These are phyloP conservation scores for Pachydiplax longipennis DNA, from an alignment of 2,888 invertebrate genomes.

Conservation along the genomic window DNA sequence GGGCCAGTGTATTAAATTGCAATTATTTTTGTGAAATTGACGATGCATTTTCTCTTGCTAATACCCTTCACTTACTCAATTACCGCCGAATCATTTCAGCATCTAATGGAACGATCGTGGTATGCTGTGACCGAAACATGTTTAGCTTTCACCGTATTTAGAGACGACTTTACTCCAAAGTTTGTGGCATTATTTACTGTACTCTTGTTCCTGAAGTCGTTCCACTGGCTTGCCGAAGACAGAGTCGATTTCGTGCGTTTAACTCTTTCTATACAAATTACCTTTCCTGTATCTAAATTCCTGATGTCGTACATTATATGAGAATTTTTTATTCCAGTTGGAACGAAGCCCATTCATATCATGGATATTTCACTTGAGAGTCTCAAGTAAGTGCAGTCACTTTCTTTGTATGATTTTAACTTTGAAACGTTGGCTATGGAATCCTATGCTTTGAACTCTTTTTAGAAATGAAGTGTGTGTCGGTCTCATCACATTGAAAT, in stretches of 20 bases:
- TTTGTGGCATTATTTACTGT: slow-evolving; percentile 98
- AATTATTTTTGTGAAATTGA: neutral
- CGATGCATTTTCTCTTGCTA: slow-evolving; percentile 27
- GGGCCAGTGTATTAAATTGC: too few relatives aligned
- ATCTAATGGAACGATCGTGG: slow-evolving; percentile 97
- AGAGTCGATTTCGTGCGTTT: slow-evolving; percentile 96
- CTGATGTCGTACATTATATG: neutral
- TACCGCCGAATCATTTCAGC: slow-evolving; percentile 69
- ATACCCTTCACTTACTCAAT: too few relatives aligned
- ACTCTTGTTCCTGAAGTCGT: slow-evolving; percentile 94
- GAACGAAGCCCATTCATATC: slow-evolving; percentile 98
- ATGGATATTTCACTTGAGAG: slow-evolving; percentile 91
- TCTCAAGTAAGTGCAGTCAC: slow-evolving; percentile 69
- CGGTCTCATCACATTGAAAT: too few relatives aligned
- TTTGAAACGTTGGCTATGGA: neutral
- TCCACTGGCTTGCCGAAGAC: slow-evolving; percentile 99
- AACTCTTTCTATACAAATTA: neutral
- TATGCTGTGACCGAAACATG: slow-evolving; percentile 99
- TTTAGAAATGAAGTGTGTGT: too few relatives aligned
- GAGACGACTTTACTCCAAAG: slow-evolving; percentile 98
- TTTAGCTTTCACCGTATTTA: slow-evolving; percentile 96
- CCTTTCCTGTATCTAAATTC: neutral
- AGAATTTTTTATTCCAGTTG: slow-evolving; percentile 74
- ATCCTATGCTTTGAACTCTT: too few relatives aligned
- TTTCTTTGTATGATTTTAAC: neutral